Conservation (phyloP, 2,888 invertebrate genomes). For the Acheta domesticus region DNA sequence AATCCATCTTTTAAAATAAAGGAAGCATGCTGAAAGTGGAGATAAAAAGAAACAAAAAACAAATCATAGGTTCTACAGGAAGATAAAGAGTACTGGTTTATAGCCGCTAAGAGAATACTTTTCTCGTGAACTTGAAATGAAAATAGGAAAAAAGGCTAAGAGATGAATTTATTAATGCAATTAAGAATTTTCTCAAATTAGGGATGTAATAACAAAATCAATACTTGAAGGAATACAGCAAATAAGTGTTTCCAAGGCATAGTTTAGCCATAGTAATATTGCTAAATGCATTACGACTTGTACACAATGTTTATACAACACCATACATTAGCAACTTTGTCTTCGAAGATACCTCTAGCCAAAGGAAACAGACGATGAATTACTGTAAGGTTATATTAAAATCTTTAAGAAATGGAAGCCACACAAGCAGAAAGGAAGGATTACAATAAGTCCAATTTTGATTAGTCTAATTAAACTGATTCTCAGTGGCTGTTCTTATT, state of each 20-base stretch:
- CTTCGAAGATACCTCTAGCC: conserved; percentile 91
- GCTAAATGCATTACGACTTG: conserved; percentile 67
- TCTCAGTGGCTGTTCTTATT: conserved; percentile 45
- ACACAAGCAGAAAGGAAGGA: conserved; percentile 69
- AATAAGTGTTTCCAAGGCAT: conserved; percentile 63
- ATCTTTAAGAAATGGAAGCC: conserved; percentile 71
- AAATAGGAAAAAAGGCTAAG: conserved; percentile 90
- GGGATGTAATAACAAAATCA: conserved; percentile 67
- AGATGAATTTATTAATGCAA: conserved; percentile 77
- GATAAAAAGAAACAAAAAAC: conserved; percentile 75
- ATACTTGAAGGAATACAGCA: conserved; percentile 61
- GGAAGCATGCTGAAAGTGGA: conserved; percentile 86
- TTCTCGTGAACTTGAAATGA: conserved; percentile 99
- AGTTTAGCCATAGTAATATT: conserved; percentile 67
- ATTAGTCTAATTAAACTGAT: conserved; percentile 46
- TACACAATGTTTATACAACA: conserved; percentile 81
- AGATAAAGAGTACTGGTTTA: conserved; percentile 76
- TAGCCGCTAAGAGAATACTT: conserved; percentile 78
- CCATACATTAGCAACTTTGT: conserved; percentile 98
- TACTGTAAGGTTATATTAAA: conserved; percentile 57
- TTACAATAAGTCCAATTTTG: conserved; percentile 57
- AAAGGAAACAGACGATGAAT: conserved; percentile 85
- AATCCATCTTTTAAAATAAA: conserved; percentile 78
- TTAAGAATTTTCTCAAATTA: conserved; percentile 63
- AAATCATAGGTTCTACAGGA: conserved; percentile 67